Evolutionary conservation across 37 sponge, comb jelly and placozoan genomes (phyloP), one percentile per base, ranked within the genome.

Genomic region (Bolinopsis microptera): DNA sequence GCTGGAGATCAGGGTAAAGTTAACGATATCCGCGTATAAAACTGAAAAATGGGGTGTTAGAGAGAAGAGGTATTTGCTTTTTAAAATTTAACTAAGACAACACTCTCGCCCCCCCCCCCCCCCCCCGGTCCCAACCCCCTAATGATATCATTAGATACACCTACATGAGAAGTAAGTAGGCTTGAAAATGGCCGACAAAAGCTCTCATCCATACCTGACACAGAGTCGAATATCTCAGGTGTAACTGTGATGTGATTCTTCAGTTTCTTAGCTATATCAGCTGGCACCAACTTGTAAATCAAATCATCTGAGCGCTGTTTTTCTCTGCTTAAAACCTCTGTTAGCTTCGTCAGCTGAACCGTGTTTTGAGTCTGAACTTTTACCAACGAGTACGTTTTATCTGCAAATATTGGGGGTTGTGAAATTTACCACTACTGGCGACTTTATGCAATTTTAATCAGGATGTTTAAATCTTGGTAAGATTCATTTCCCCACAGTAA

Each of bases 191-290:
- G n/a, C n/a, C n/a, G n/a, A n/a, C n/a, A n/a, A 48, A 48, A 48
- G 5, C 61, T 48, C 9, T 48, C 61, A 48, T 48, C 61, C 28
- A 0, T 22, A 86, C 90, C 90, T 86, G 90, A 86, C 13, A 86
- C 90, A 39, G 90, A 86, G 35, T 86, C 90, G 26, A 86, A 86
- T 86, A 86, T 86, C 61, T 86, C 90, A 18, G 90, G 90, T 22
- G 90, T 9, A 23, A 86, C 90, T 9, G 90, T 41, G 40, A 86
- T 86, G 90, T 86, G 90, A 86, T 86, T 86, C 31, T 86, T 86
- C 8, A 86, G 61, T 27, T 86, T 86, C 31, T 86, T 86, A 21
- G 90, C 90, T 2, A 86, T 86, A 23, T 86, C 90, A 22, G 90
- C 90, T 21, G 90, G 90, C 3, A 86, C 90, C 0, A 86, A 48